These are phyloP conservation scores for Xylocopa sonorina DNA, from an alignment of 1,140 invertebrate species.

Conservation along the genomic window DNA sequence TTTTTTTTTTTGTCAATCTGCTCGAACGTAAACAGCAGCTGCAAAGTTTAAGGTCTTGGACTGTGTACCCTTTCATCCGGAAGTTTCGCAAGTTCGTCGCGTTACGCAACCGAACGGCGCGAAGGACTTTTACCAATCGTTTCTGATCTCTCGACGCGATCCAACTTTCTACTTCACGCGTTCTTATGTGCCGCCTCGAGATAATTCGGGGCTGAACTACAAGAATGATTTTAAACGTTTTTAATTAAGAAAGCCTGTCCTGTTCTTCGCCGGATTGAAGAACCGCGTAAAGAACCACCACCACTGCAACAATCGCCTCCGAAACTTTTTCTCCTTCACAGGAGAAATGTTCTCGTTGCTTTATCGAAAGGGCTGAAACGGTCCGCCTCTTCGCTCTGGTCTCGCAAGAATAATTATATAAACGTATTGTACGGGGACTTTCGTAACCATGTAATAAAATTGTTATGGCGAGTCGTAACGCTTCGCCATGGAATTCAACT, in stretches of 20 bases:
- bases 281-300: too few species aligned
- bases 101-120: slow-evolving; percentile 13
- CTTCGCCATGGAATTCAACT: background rate
- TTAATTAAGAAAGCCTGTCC: too few species aligned
- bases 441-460: background rate
- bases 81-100: slow-evolving; percentile 24
- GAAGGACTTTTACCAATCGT: slow-evolving; percentile 69
- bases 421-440: background rate
- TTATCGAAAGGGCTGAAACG: background rate
- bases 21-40: background rate
- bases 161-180: slow-evolving; percentile 70
- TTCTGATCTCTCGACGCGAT: slow-evolving; percentile 58
- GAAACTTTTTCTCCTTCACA: background rate
- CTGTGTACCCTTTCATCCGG: slow-evolving; percentile 32
- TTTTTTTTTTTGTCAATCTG: background rate
- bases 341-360: background rate
- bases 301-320: too few species aligned
- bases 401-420: slow-evolving; percentile 11
- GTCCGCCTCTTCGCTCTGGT: background rate
- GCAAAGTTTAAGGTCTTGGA: slow-evolving; percentile 47
- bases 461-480: background rate
- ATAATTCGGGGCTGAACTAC: background rate
- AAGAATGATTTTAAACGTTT: background rate
- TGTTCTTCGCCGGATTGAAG: too few species aligned
- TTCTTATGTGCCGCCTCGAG: slow-evolving; percentile 52